A percentile compares a stretch with the other conserved stretches of the same genome.
phyloP scores from a whole-genome alignment of 2,113 vertebrate species.

The Varanus komodoensis region DNA sequence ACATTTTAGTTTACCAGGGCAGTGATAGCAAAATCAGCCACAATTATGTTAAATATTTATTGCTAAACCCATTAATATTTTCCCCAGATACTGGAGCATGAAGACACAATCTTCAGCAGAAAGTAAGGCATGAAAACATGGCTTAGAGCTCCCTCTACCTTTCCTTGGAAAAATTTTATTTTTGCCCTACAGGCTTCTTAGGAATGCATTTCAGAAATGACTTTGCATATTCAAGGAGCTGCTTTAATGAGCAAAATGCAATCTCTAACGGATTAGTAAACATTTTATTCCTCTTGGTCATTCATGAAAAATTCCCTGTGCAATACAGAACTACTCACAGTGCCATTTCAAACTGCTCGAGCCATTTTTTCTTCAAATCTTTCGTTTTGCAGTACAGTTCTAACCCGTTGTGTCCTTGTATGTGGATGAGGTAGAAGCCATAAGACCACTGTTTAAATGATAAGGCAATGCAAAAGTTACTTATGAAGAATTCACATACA shows the following conservation, averaged over 20 bases:
- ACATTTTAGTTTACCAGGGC: slow-evolving; percentile 46
- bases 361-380: slow-evolving; percentile 99
- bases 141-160: slow-evolving; percentile 77
- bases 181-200: slow-evolving; percentile 1
- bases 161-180: slow-evolving; percentile 56
- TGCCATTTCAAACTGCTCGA: slow-evolving; percentile 98
- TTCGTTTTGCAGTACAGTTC: slow-evolving; percentile 99
- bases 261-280: slow-evolving; percentile 2
- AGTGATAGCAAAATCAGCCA: slow-evolving; percentile 38
- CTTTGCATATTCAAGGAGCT: background rate
- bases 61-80: slow-evolving; percentile 60
- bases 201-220: background rate
- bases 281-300: background rate
- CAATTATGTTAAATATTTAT: slow-evolving; percentile 55
- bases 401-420: slow-evolving; percentile 94
- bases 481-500: background rate
- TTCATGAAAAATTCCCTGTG: background rate
- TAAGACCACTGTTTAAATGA: slow-evolving; percentile 90
- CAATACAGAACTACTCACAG: slow-evolving; percentile 87
- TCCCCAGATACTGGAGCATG: slow-evolving; percentile 31
- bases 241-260: background rate
- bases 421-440: slow-evolving; percentile 98
- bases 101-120: slow-evolving; percentile 7
- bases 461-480: slow-evolving; percentile 32
- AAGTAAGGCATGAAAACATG: slow-evolving; percentile 44